Percentiles rank a stretch among this genome's conserved stretches.
phyloP scores from a whole-genome alignment of 2,113 vertebrate genomes.

The Bucco capensis region DNA sequence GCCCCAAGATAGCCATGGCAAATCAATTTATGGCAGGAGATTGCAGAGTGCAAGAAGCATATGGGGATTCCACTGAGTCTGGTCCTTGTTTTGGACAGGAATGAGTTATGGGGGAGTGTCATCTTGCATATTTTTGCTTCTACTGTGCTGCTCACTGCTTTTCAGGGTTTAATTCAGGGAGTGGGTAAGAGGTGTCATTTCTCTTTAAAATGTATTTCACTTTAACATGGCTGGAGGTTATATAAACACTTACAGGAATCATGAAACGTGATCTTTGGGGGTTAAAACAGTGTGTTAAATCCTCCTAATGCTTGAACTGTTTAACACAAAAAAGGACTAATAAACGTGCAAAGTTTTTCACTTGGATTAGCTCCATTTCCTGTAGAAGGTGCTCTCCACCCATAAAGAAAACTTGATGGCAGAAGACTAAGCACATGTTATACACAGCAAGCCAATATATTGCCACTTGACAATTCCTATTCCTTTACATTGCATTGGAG shows the following conservation, averaged over 20 bases:
- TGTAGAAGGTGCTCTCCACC: slow-evolving; percentile 67
- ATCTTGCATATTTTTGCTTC: slow-evolving; percentile 12
- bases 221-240: slow-evolving; percentile 66
- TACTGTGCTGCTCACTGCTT: slow-evolving; percentile 18
- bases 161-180: slow-evolving; percentile 15
- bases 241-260: slow-evolving; percentile 62
- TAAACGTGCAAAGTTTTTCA: slow-evolving; percentile 45
- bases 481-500: background rate
- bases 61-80: background rate
- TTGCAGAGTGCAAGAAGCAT: background rate
- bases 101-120: slow-evolving; percentile 15
- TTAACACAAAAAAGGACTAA: slow-evolving; percentile 58
- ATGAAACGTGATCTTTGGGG: slow-evolving; percentile 65
- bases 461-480: background rate
- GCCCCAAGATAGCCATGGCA: background rate
- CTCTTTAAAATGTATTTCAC: slow-evolving; percentile 37
- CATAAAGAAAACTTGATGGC: slow-evolving; percentile 67
- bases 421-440: slow-evolving; percentile 7
- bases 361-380: slow-evolving; percentile 67
- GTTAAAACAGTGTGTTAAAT: slow-evolving; percentile 59
- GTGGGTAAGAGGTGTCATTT: slow-evolving; percentile 9
- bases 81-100: slow-evolving; percentile 11
- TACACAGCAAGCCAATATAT: background rate
- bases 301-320: slow-evolving; percentile 57
- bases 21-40: slow-evolving; percentile 44